These are phyloP conservation scores for Gavia stellata DNA, from an alignment of 2,113 vertebrate genomes.

Conservation along the genomic window DNA sequence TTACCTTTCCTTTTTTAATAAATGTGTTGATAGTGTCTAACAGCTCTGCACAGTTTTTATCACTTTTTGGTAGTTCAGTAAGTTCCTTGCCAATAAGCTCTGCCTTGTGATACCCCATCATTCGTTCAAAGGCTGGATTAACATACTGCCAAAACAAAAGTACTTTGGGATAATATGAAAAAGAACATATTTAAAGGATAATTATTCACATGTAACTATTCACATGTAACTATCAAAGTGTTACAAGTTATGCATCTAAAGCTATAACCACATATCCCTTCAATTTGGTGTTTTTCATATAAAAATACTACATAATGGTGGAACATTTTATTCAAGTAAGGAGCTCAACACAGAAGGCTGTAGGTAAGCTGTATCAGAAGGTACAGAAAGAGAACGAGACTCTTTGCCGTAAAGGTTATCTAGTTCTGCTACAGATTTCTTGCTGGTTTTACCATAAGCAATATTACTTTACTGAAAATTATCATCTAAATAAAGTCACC, in stretches of 20 bases:
- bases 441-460: background rate
- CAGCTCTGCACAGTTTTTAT: constrained; percentile 87
- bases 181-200: background rate
- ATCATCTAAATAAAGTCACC: background rate
- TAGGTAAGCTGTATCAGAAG: background rate
- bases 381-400: background rate
- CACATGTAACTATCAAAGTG: background rate
- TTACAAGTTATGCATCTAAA: background rate
- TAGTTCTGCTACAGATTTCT: background rate
- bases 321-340: background rate
- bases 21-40: constrained; percentile 90
- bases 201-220: background rate
- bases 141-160: constrained; percentile 81
- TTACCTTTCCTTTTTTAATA: constrained; percentile 93
- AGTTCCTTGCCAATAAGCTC: constrained; percentile 94
- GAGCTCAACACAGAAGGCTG: background rate
- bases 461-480: background rate
- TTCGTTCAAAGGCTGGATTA: constrained; percentile 91
- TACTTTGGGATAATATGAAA: background rate
- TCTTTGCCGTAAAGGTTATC: background rate
- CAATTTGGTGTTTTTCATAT: background rate
- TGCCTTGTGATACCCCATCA: constrained; percentile 93
- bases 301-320: background rate
- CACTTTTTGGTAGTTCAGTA: constrained; percentile 87
- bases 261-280: background rate